Evolutionary conservation across 2,797 vertebrate species (phyloP), one percentile per base, ranked within the genome.

Genomic region (Miichthys miiuy): DNA sequence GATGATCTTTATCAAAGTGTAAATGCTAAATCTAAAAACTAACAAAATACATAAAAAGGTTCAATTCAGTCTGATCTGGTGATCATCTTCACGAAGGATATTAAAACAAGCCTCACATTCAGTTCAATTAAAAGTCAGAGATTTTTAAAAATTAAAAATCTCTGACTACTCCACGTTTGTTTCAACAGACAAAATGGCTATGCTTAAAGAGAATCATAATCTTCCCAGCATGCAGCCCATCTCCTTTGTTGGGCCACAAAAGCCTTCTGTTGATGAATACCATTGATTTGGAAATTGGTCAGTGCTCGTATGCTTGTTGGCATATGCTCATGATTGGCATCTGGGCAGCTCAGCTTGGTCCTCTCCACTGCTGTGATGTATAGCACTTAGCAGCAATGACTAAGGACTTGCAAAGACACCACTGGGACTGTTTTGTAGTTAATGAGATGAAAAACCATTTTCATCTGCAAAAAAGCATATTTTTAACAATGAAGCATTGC

Each of bases 221-320:
- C 58, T 72, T 64, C 55, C 42, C 51, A 70, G 44, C 42, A 48
- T 83, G 57, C 12, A 34, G 44, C 66, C 18, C 4, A 30, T 72
- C 46, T 52, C 30, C 42, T 69, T 86, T 65, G 65, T 75, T 61
- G 61, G 55, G 57, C 50, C 74, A 50, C 61, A 61, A 68, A 72
- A 69, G 50, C 38, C 5, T 57, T 44, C 57, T n/a, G n/a, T 69
- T 65, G 63, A 61, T 62, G 68, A 20, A 50, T 67, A 61, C 52
- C 71, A 70, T 70, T 68, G 74, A 84, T 80, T 67, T 10, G 52
- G 67, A 80, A 87, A 90, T 84, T 57, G 75, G 66, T 51, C 50
- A 51, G 78, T 5, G 30, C 52, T 80, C 23, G n/a, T 57, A 81
- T 82, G 80, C 34, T 60, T 34, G 60, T 57, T 68, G 17, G 61